A percentile compares a stretch with the other conserved stretches of the same genome.
phyloP scores from a whole-genome alignment of 35 echinoderm and acorn worm genomes.

The Amphiura filiformis region DNA sequence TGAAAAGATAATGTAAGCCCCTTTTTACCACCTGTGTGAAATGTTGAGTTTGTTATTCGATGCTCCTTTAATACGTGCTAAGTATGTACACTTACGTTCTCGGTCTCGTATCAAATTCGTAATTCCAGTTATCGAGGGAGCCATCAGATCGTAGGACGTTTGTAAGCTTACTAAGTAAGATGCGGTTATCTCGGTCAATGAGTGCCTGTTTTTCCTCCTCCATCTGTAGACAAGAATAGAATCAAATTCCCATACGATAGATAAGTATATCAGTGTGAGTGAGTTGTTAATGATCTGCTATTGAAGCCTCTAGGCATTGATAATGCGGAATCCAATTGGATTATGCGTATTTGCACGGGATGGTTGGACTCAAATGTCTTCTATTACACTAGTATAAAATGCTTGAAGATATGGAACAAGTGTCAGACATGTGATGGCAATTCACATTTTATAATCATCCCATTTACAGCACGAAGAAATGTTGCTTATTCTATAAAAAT shows the following conservation, averaged over 20 bases:
- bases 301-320: neutral
- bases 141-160: slow-evolving; percentile 78
- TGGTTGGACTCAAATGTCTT: neutral
- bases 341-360: neutral
- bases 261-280: neutral
- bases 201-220: slow-evolving; percentile 85
- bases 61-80: too few species aligned
- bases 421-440: too few species aligned
- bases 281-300: too few species aligned
- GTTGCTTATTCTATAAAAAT: too few species aligned
- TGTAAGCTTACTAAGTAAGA: slow-evolving; percentile 82
- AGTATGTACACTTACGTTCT: slow-evolving; percentile 78
- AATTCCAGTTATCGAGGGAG: slow-evolving; percentile 90
- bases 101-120: slow-evolving; percentile 72
- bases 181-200: slow-evolving; percentile 90
- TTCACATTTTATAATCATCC: too few species aligned
- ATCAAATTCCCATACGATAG: neutral
- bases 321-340: neutral
- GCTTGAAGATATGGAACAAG: too few species aligned
- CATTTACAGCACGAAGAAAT: too few species aligned
- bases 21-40: too few species aligned
- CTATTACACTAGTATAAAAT: too few species aligned
- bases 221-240: slow-evolving; percentile 48
- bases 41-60: neutral
- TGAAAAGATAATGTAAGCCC: neutral